A percentile compares a stretch with the other conserved stretches of the same genome.
Conservation (phyloP, 2,113 vertebrate genomes). For the Peucedramus taeniatus region DNA sequence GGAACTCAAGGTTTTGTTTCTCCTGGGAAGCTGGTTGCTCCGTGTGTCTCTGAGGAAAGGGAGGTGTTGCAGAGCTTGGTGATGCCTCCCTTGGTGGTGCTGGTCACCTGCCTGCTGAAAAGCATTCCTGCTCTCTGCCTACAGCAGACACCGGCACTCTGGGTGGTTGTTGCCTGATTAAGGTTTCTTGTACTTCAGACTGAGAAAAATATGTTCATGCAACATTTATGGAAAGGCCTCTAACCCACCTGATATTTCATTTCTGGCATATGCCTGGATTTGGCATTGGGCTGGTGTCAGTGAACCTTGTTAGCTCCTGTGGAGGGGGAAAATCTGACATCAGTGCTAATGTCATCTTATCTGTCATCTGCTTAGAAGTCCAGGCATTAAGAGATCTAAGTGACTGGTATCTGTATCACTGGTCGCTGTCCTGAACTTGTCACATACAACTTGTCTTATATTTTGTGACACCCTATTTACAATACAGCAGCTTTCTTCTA, state of each 20-base stretch:
- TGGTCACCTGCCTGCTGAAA: background rate
- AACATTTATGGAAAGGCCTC: background rate
- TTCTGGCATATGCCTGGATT: background rate
- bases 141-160: background rate
- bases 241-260: background rate
- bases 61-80: background rate
- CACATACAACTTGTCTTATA: too few species aligned
- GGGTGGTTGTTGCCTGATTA: background rate
- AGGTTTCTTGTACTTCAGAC: background rate
- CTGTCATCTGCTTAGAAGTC: background rate
- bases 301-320: background rate
- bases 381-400: background rate
- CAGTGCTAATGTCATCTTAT: background rate
- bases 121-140: background rate
- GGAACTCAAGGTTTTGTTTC: background rate
- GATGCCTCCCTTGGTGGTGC: background rate
- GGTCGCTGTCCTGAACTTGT: background rate
- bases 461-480: background rate
- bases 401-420: background rate
- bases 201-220: background rate
- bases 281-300: background rate
- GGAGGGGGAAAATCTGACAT: background rate
- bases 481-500: background rate
- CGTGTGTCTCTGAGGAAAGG: background rate
- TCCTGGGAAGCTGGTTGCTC: background rate